Base-by-base conservation (phyloP, 2,113 vertebrate genomes). In the Apaloderma vittatum region DNA sequence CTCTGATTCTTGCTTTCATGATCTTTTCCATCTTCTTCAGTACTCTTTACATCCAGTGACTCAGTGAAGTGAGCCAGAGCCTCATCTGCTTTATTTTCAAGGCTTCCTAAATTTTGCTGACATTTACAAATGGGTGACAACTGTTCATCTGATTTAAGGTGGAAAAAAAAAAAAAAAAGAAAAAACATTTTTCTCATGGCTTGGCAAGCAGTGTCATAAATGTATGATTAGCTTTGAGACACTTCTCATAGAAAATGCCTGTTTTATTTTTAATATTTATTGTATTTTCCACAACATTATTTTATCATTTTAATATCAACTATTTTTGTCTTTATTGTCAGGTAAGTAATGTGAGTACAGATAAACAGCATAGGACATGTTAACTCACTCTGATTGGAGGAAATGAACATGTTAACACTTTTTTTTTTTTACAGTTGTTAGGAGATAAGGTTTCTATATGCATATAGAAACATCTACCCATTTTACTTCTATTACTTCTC, bases 11-110 rank as follows among this genome's bases (percentile, higher is more conserved):
- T 91, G 49, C 48, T 82, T 73, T 86, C 81, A 59, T 84, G 30
- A 55, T 97, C 88, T 63, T 97, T 97, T 89, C 95, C 95, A 52
- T 98, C 95, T 96, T 91, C 97, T 73, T 98, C 97, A 87, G 95
- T 95, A 75, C 84, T 82, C 21, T 93, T 92, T 67, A 77, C 55
- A 57, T 90, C 46, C 51, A 68, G 32, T 40, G 57, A 81, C 77
- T 94, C 89, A 75, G 76, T 55, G 88, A 95, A 90, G 32, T 70
- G 49, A 90, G 81, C 32, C 51, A 66, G 58, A 63, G 95, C 68
- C 79, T 90, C 83, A 93, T 73, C 88, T 87, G 80, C 79, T 97
- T 95, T 92, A 45, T 96, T 97, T 95, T 92, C 86, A 82, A 95
- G 83, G 71, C 40, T 71, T 97, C 94, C 96, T 78, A 54, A 17